Base-by-base conservation (phyloP, 1,140 invertebrate species). In the Euschistus heros region DNA sequence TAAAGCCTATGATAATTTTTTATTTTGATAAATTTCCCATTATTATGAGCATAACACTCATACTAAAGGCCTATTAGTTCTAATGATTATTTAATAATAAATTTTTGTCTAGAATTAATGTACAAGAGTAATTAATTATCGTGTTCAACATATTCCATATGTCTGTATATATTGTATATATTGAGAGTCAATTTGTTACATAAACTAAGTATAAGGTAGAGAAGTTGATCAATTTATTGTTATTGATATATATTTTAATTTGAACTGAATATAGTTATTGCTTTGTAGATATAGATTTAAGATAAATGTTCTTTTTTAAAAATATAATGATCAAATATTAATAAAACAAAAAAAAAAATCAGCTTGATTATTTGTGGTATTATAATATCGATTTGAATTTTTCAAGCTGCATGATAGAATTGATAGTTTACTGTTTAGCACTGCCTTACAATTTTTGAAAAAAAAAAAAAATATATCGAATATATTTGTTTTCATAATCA, bases 111-210 rank as follows among this genome's bases (percentile, higher is more conserved):
- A 22, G 47, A 50, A 20, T 20, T 50, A 50, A 50, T 50, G 47
- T 50, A 50, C n/a, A 50, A 20, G 47, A 22, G 47, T 50, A 20
- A 50, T 20, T 20, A 50, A 50, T 20, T 20, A 50, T 18, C n/a
- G 47, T 50, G 47, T 50, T 50, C 47, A 50, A 50, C 7, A 14
- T 50, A 50, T 20, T 50, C 47, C n/a, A 22, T 50, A 22, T 50
- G 6, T 22, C 17, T 50, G n/a, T 18, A 20, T 20, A 50, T 20
- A 20, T 20, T 50, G 47, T 50, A 50, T 7, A 50, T 50, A 50
- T 50, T 50, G 47, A 50, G 47, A 50, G 47, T 50, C 47, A 50
- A 50, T 50, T 50, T 50, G 47, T 50, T 50, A 50, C n/a, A 22
- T 50, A 50, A 50, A 50, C 7, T 50, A 20, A 47, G n/a, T 20